Percentiles rank a stretch among this genome's conserved stretches.
These are phyloP conservation scores for Epinotia bilunana DNA, from an alignment of 2,888 invertebrate genomes.

Conservation along the genomic window DNA sequence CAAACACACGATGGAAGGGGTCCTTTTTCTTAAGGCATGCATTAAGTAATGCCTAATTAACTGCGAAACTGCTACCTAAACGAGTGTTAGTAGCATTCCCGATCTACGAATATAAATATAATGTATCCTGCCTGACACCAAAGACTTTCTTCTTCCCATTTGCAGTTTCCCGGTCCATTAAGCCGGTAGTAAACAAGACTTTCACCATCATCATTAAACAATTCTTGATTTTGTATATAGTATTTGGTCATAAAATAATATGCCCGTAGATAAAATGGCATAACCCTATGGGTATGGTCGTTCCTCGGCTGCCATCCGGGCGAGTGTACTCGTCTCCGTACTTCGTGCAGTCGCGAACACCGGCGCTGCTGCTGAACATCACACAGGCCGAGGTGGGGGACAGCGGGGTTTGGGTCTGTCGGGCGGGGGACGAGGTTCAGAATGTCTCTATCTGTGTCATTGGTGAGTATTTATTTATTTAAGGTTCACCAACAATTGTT, in stretches of 20 bases:
- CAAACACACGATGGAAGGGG: too few species aligned
- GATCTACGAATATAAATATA: neutral
- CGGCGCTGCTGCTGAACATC: constrained; percentile 59
- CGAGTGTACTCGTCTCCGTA: constrained; percentile 67
- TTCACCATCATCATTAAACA: neutral
- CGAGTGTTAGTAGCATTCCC: too few species aligned
- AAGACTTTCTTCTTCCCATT: neutral
- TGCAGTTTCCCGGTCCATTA: neutral
- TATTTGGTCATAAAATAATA: neutral
- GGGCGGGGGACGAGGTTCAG: constrained; percentile 56
- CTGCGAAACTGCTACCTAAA: too few species aligned
- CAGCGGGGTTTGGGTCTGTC: constrained; percentile 68
- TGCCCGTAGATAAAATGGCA: constrained; percentile 68
- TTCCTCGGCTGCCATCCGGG: constrained; percentile 56
- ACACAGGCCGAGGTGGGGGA: constrained; percentile 60
- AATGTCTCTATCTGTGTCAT: constrained; percentile 68
- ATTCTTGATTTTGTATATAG: neutral
- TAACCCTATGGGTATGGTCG: constrained; percentile 59
- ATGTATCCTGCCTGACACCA: too few species aligned
- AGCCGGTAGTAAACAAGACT: neutral
- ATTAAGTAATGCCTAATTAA: too few species aligned
- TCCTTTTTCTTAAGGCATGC: too few species aligned
- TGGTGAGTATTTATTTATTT: constrained; percentile 66
- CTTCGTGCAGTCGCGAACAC: constrained; percentile 55
- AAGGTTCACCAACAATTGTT: too few species aligned